Evolutionary conservation across 1,140 invertebrate species (phyloP).

Genomic region (Cyclargus thomasi): DNA sequence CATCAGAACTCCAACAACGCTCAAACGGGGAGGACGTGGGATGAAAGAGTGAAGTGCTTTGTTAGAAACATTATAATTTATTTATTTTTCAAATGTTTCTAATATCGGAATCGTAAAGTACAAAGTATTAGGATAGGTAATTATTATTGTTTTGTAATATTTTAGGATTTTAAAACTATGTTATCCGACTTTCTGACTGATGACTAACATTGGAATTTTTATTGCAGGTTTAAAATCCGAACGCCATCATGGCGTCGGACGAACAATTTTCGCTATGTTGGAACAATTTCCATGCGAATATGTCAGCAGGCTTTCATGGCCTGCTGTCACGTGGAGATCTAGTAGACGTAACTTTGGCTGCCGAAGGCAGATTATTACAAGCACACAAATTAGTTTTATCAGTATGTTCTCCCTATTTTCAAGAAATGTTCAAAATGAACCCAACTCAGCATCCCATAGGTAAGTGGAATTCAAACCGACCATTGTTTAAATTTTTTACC

Average conservation of each 20-base stretch:
- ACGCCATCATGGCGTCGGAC: constrained; percentile 80
- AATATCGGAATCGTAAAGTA: constrained; percentile 70
- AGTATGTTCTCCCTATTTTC: constrained; percentile 90
- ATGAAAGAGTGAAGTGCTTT: constrained; percentile 50
- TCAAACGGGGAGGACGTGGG: constrained; percentile 67
- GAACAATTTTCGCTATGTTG: constrained; percentile 86
- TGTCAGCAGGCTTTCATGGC: constrained; percentile 83
- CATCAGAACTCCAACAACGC: constrained; percentile 62
- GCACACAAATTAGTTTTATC: constrained; percentile 89
- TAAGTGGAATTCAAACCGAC: constrained; percentile 37
- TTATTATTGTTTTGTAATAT: constrained; percentile 20
- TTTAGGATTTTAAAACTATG: too few relatives aligned
- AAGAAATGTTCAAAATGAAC: constrained; percentile 85
- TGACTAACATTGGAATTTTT: constrained; percentile 22
- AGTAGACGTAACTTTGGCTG: constrained; percentile 88
- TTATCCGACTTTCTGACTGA: too few relatives aligned
- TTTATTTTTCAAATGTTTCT: constrained; percentile 71
- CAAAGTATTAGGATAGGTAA: constrained; percentile 71
- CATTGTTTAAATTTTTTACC: too few relatives aligned
- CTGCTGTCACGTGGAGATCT: constrained; percentile 84
- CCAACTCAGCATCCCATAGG: constrained; percentile 78
- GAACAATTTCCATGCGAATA: constrained; percentile 86
- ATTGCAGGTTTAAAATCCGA: constrained; percentile 54
- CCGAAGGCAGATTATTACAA: constrained; percentile 85
- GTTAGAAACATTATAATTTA: constrained; percentile 61